Conservation (phyloP, 2,113 vertebrate species). For the Anhinga rufa region DNA sequence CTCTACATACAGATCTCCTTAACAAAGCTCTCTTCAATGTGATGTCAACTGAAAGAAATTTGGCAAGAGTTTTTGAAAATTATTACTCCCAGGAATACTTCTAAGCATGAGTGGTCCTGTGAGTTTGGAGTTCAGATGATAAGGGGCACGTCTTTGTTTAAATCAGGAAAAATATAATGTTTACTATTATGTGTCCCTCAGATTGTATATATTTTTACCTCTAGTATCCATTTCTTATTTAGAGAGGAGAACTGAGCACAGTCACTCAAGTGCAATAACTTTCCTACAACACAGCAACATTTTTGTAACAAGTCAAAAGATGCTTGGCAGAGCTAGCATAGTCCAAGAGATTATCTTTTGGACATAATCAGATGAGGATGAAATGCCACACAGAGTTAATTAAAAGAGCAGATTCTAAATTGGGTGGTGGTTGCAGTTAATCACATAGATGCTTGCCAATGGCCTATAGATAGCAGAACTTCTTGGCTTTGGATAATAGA, state of each 20-base stretch:
- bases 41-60: neutral
- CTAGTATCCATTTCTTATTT: neutral
- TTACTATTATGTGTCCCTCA: neutral
- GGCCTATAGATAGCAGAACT: neutral
- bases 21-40: neutral
- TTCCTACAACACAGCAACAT: neutral
- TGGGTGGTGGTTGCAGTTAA: neutral
- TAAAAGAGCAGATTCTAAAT: neutral
- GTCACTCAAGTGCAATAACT: neutral
- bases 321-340: neutral
- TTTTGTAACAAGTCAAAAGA: neutral
- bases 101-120: neutral
- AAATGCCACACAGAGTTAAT: constrained; percentile 22
- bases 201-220: neutral
- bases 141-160: neutral
- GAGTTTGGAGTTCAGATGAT: neutral
- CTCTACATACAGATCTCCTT: neutral
- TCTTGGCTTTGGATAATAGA: neutral
- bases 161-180: neutral
- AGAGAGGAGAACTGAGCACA: neutral
- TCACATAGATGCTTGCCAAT: neutral
- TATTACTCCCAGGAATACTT: neutral
- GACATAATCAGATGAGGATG: neutral
- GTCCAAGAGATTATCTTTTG: neutral
- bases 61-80: neutral